A percentile compares a stretch with the other conserved stretches of the same genome.
phyloP scores from a whole-genome alignment of 1,140 invertebrate species.

The Vanessa atalanta region DNA sequence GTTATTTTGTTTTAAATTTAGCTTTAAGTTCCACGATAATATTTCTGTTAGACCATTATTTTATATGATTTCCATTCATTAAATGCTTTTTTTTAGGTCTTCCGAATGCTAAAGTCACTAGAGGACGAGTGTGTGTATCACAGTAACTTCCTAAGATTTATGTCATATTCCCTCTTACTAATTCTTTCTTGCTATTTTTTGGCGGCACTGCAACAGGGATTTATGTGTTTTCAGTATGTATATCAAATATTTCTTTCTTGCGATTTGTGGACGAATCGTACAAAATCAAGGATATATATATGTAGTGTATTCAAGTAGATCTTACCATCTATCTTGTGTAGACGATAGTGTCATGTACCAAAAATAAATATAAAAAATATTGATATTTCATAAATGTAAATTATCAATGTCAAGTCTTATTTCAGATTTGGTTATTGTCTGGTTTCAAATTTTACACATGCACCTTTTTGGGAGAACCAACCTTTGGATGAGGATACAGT shows the following conservation, averaged over 20 bases:
- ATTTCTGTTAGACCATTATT: too few relatives aligned
- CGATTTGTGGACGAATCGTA: too few relatives aligned
- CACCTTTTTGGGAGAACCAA: conserved; percentile 51
- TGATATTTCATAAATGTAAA: too few relatives aligned
- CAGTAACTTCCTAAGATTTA: conserved; percentile 57
- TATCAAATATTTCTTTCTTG: background rate
- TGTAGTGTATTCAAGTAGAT: too few relatives aligned
- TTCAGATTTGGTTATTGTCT: conserved; percentile 56
- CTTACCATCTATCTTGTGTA: too few relatives aligned
- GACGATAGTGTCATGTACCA: too few relatives aligned
- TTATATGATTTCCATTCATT: too few relatives aligned
- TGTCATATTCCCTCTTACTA: conserved; percentile 57
- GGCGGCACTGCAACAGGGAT: conserved; percentile 59
- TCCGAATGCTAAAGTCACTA: conserved; percentile 53
- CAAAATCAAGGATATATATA: too few relatives aligned
- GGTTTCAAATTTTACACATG: conserved; percentile 60
- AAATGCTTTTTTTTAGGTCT: conserved; percentile 45
- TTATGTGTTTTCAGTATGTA: conserved; percentile 65
- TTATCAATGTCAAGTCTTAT: background rate
- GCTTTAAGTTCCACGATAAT: too few relatives aligned
- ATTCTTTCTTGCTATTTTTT: conserved; percentile 61
- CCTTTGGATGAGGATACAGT: conserved; percentile 49
- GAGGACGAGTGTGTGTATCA: conserved; percentile 64
- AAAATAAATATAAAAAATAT: too few relatives aligned
- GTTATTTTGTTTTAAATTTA: too few relatives aligned